Percentiles rank a stretch among this genome's conserved stretches.
Evolutionary conservation across 2,797 vertebrate species (phyloP).

Genomic region (Nannoperca australis): DNA sequence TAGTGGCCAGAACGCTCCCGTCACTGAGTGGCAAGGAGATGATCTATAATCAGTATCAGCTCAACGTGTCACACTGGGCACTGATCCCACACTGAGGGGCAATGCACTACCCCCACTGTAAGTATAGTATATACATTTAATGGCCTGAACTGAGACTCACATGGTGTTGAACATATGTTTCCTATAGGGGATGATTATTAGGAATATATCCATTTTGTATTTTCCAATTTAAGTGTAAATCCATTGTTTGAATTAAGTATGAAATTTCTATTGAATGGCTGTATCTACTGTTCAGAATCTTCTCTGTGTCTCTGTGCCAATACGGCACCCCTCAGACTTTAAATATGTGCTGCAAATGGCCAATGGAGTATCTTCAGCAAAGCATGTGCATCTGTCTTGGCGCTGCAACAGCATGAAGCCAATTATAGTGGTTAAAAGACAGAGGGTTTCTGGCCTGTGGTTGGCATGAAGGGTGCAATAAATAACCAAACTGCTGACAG

Average conservation of each 20-base stretch:
- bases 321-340: background rate
- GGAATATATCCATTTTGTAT: background rate
- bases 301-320: constrained; percentile 16
- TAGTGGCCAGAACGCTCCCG: constrained; percentile 27
- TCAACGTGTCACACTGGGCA: constrained; percentile 42
- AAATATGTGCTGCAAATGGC: constrained; percentile 39
- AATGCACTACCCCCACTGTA: background rate
- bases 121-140: background rate
- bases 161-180: background rate
- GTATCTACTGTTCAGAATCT: background rate
- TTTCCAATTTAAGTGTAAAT: background rate
- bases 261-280: background rate
- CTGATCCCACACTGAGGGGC: constrained; percentile 13
- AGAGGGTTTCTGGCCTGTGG: constrained; percentile 82
- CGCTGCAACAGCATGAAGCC: constrained; percentile 85
- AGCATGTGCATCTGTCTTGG: constrained; percentile 81
- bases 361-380: constrained; percentile 67
- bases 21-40: constrained; percentile 29
- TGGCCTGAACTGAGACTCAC: background rate
- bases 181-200: background rate
- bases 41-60: constrained; percentile 51
- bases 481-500: constrained; percentile 86
- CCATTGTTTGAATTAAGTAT: background rate
- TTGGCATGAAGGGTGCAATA: constrained; percentile 84
- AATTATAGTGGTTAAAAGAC: constrained; percentile 88